Evolutionary conservation across 2,888 invertebrate genomes (phyloP), one percentile per base, ranked within the genome.

Genomic region (Xanthostigma xanthostigma): DNA sequence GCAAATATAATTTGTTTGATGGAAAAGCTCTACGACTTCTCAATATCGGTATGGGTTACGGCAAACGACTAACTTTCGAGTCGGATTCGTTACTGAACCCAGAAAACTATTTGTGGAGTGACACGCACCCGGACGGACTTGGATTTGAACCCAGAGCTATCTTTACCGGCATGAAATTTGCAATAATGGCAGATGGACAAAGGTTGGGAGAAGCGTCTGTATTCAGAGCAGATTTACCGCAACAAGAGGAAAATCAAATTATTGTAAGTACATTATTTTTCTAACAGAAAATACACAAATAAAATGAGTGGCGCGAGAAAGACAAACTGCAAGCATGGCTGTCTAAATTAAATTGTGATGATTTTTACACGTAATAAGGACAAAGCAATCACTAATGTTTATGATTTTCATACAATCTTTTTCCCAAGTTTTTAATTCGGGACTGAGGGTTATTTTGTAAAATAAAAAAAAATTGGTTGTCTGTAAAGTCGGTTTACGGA

Each of bases 101-200:
- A 3, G 72, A 79, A 54, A 81, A 82, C 64, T 82, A 77, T 62
- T 79, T 86, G 65, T 85, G 84, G 84, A 84, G 84, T 27, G 85
- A 86, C 64, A 83, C 79, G 39, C 78, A 80, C 56, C 77, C 81
- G 5, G 81, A 81, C 58, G 84, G 85, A 37, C 68, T 79, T 50
- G 84, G 82, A 45, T 70, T 81, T 60, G 81, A 81, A 61, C 71
- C 79, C 2, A 71, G 79, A 42, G 82, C 81, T 8, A 74, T 82
- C 36, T 73, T 74, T 53, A 76, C 75, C 37, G 79, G 78, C 36
- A 79, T 80, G 78, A 75, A 74, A 57, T 81, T 82, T 64, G 62
- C 69, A 11, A 71, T 82, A 48, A 68, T 72, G 52, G 76, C 78
- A 57, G 76, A 75, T 55, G 76, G 75, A 56, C 74, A 76, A 59